Evolutionary conservation across 2,113 vertebrate genomes (phyloP).

Genomic region (Astatoreochromis straeleni): DNA sequence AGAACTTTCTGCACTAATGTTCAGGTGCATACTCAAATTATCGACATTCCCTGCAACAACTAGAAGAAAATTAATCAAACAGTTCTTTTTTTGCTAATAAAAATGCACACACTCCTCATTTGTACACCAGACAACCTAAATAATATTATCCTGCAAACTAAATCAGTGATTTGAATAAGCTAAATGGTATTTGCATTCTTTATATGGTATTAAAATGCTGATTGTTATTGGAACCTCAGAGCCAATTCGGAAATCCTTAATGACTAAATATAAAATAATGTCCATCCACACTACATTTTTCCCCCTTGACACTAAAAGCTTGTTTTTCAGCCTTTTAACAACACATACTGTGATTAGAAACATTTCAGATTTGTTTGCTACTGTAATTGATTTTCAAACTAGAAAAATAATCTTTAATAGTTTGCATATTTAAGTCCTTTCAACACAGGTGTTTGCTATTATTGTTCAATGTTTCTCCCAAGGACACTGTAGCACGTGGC

Average conservation of each 20-base stretch:
- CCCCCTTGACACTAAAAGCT: not conserved
- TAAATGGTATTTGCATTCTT: not conserved
- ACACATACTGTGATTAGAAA: not conserved
- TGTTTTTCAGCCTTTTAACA: not conserved
- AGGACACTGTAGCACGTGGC: not conserved
- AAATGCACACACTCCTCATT: not conserved
- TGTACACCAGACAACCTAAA: not conserved
- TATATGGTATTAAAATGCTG: not conserved
- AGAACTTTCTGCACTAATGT: not conserved
- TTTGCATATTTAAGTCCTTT: not conserved
- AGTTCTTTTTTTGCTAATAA: constrained; percentile 1
- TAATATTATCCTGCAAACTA: not conserved
- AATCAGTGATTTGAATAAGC: constrained; percentile 1
- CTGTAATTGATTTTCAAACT: not conserved
- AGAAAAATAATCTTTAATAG: not conserved
- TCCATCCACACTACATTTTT: not conserved
- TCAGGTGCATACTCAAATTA: not conserved
- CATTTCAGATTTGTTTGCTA: not conserved
- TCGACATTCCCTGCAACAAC: not conserved
- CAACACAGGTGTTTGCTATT: not conserved
- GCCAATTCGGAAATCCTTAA: not conserved
- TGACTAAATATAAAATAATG: not conserved
- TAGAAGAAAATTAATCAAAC: constrained; percentile 27
- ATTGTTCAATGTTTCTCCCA: not conserved
- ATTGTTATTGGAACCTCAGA: not conserved